These are phyloP conservation scores for Corvus hawaiiensis DNA, from an alignment of 2,113 vertebrate genomes.

Conservation along the genomic window DNA sequence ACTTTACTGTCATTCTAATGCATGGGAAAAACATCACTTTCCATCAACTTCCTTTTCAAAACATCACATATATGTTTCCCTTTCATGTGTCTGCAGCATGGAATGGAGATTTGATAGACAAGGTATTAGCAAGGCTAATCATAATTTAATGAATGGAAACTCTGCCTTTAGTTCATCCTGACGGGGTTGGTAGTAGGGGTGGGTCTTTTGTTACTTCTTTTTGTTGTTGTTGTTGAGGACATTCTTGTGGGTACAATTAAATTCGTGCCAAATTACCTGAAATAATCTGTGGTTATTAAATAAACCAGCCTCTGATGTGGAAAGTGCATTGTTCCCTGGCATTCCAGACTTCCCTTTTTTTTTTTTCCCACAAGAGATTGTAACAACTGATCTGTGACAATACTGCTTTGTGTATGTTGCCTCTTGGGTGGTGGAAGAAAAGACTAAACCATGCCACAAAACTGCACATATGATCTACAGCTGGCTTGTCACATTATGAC, in stretches of 20 bases:
- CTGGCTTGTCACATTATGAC: not conserved
- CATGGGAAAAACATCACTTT: not conserved
- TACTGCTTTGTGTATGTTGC: not conserved
- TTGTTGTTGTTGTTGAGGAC: constrained; percentile 6
- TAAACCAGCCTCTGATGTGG: constrained; percentile 32
- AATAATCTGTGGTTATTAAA: constrained; percentile 66
- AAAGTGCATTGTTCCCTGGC: constrained; percentile 28
- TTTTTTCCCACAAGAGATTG: not conserved
- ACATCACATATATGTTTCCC: not conserved
- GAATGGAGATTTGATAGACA: not conserved
- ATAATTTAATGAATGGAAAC: constrained; percentile 50
- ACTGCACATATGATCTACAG: not conserved
- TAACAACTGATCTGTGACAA: constrained; percentile 11
- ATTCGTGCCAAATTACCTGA: constrained; percentile 62
- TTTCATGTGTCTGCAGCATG: not conserved
- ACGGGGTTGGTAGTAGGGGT: not conserved
- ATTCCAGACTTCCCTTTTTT: not conserved
- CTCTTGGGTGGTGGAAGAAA: constrained; percentile 30
- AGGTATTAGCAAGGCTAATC: constrained; percentile 45
- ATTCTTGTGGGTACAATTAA: constrained; percentile 48
- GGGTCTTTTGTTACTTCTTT: constrained; percentile 36
- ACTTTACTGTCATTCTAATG: not conserved
- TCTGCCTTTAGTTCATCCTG: not conserved
- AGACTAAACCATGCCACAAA: not conserved
- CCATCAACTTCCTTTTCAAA: constrained; percentile 11